Percentiles rank a stretch among this genome's conserved stretches.
phyloP scores from a whole-genome alignment of 2,888 invertebrate genomes.

The Caenorhabditis sp. region DNA sequence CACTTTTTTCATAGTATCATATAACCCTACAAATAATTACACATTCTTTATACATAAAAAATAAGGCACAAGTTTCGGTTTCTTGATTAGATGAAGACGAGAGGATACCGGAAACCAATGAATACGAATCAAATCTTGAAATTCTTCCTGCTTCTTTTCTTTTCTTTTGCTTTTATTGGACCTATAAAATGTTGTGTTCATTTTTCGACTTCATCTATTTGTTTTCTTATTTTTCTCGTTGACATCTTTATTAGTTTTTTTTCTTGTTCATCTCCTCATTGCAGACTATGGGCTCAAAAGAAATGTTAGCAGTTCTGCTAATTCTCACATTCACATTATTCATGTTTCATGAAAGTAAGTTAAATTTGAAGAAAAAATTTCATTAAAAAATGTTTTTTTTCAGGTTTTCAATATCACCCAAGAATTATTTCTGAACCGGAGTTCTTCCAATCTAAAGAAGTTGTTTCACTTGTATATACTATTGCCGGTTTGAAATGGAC shows the following conservation, averaged over 20 bases:
- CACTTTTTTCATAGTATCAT: not conserved
- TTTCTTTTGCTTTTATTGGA: slow-evolving; percentile 1
- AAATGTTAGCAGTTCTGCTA: not conserved
- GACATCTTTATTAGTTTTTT: not conserved
- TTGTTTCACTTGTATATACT: slow-evolving; percentile 12
- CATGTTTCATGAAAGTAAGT: slow-evolving; percentile 1
- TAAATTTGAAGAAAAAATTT: not conserved
- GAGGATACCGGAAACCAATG: slow-evolving; percentile 16
- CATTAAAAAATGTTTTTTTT: not conserved
- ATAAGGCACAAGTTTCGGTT: slow-evolving; percentile 1
- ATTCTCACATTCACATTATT: not conserved
- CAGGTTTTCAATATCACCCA: too few relatives aligned
- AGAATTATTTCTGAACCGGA: not conserved
- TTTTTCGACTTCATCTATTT: not conserved
- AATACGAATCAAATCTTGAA: slow-evolving; percentile 11
- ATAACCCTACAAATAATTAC: slow-evolving; percentile 5
- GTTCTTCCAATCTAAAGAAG: not conserved
- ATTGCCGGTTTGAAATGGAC: slow-evolving; percentile 29
- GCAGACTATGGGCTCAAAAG: not conserved
- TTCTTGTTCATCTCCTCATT: not conserved
- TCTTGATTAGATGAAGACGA: slow-evolving; percentile 10
- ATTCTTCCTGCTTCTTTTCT: slow-evolving; percentile 2
- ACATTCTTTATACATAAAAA: not conserved
- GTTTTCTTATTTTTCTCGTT: not conserved
- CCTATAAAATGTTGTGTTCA: slow-evolving; percentile 4